These are phyloP conservation scores for Gymnarchus niloticus DNA, from an alignment of 2,113 vertebrate species.

Conservation along the genomic window DNA sequence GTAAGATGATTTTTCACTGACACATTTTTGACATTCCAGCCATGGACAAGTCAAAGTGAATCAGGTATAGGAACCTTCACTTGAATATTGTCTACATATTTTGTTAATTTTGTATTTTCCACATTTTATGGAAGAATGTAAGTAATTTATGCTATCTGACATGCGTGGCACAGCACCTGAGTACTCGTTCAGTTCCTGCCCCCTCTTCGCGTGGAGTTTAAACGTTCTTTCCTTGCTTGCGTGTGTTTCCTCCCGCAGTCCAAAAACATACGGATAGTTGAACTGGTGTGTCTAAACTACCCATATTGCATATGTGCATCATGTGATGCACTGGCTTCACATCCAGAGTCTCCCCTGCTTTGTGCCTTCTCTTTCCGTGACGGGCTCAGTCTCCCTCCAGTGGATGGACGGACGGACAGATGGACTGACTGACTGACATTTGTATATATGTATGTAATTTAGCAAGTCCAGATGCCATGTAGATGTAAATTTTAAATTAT, in stretches of 20 bases:
- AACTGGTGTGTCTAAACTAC: too few relatives aligned
- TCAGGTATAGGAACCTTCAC: too few relatives aligned
- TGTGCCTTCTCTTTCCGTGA: neutral
- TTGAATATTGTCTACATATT: too few relatives aligned
- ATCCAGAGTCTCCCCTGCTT: too few relatives aligned
- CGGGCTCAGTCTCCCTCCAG: too few relatives aligned
- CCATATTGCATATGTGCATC: neutral
- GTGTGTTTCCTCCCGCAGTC: neutral
- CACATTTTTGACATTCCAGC: conserved; percentile 36
- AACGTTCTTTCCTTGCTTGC: neutral
- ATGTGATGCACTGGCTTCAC: neutral
- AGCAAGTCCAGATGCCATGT: neutral
- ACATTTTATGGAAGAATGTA: too few relatives aligned
- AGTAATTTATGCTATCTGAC: too few relatives aligned
- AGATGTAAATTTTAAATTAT: neutral
- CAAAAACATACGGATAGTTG: too few relatives aligned
- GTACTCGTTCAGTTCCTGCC: neutral
- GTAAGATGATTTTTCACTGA: conserved; percentile 34
- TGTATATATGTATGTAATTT: neutral
- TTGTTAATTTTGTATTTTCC: too few relatives aligned
- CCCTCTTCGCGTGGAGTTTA: neutral
- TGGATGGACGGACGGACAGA: too few relatives aligned
- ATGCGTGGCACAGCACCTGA: neutral
- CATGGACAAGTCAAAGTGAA: neutral
- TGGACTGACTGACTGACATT: too few relatives aligned